Conservation (phyloP, 2,797 vertebrate genomes). For the Hyperoplus lanceolatus region DNA sequence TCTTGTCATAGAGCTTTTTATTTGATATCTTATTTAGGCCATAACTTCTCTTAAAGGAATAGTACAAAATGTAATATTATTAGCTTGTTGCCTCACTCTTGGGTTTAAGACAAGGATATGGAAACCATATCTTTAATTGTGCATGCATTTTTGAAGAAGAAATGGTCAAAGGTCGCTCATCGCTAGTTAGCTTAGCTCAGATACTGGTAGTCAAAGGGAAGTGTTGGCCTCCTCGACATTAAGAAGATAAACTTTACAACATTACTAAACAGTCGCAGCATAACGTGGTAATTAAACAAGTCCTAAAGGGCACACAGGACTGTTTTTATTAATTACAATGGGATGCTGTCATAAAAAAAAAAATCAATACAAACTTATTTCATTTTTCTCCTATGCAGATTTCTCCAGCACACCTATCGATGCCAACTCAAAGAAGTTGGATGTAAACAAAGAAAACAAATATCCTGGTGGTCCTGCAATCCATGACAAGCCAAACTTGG, state of each 20-base stretch:
- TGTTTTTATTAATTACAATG: neutral
- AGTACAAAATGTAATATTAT: too few relatives aligned
- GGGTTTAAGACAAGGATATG: too few relatives aligned
- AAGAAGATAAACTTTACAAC: too few relatives aligned
- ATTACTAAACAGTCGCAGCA: too few relatives aligned
- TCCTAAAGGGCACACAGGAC: neutral
- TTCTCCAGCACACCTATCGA: conserved; percentile 67
- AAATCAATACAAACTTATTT: neutral
- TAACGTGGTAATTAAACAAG: neutral
- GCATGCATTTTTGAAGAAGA: too few relatives aligned
- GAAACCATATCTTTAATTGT: too few relatives aligned
- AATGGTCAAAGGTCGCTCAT: too few relatives aligned
- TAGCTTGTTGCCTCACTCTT: too few relatives aligned
- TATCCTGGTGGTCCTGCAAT: conserved; percentile 85
- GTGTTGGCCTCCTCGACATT: too few relatives aligned
- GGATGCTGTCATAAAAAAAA: neutral
- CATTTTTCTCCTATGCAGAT: conserved; percentile 67
- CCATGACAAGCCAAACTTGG: conserved; percentile 61
- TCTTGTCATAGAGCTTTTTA: neutral
- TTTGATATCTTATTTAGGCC: neutral
- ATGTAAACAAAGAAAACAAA: conserved; percentile 96
- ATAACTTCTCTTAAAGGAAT: neutral
- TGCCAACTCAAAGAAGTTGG: conserved; percentile 74
- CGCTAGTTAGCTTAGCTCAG: too few relatives aligned
- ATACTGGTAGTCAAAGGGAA: too few relatives aligned